Evolutionary conservation across 2,888 invertebrate genomes (phyloP), one percentile per base, ranked within the genome.

Genomic region (Andrena praecox): DNA sequence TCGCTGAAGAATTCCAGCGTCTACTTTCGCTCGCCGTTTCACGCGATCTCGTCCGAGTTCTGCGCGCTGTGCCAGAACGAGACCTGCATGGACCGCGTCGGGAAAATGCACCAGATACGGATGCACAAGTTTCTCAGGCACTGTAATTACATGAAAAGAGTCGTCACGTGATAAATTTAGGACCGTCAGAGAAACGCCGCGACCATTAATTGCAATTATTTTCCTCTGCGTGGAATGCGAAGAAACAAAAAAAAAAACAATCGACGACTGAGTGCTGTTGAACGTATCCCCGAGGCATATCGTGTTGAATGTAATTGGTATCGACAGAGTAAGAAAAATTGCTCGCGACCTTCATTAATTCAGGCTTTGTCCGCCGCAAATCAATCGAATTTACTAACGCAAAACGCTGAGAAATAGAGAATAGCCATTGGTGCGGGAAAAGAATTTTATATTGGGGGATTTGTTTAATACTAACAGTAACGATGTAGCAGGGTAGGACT

Each of bases 21-120:
- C 52, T 96, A 96, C 88, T 97, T 96, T 89, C 95, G 96, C 62
- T 97, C 97, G 87, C 97, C 97, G 0, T 95, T 97, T 84, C 96
- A 97, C 91, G 94, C 96, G 2, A 94, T 96, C 7, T 95, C 96
- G 0, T 96, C 96, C 27, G 96, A 96, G 83, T 97, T 96, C 91
- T 97, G 97, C 92, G 96, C 95, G 4, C 94, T 95, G 31, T 97
- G 97, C 86, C 95, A 96, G 75, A 96, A 96, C 73, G 95, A 96
- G 88, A 95, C 94, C 48, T 95, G 95, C 87, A 95, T 96, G 92
- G 95, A 96, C 68, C 95, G 95, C 87, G 95, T 96, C 63, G 95
- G 95, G 0, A 96, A 96, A 87, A 94, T 97, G 86, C 96, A 96
- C 85, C 96, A 96, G 86, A 95, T 96, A 91, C 94, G 96, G 59